A percentile compares a stretch with the other conserved stretches of the same genome.
phyloP scores from a whole-genome alignment of 2,113 vertebrate species.

The Tonatia bakeri region DNA sequence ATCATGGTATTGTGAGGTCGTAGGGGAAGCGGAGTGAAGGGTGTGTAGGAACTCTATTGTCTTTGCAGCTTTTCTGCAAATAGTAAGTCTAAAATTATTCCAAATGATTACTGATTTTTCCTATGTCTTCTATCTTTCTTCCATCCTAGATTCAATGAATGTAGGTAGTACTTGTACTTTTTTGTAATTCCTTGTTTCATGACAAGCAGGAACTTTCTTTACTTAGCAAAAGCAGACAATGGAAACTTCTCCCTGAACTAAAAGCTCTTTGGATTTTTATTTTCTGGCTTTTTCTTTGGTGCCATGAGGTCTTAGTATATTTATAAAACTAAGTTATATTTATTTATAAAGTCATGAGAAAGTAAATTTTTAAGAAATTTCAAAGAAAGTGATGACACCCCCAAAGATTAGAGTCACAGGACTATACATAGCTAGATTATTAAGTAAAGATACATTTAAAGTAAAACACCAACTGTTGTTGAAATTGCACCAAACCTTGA shows the following conservation, averaged over 20 bases:
- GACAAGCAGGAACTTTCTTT: neutral
- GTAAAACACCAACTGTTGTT: slow-evolving; percentile 77
- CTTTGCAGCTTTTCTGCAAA: neutral
- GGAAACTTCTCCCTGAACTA: neutral
- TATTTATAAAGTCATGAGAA: slow-evolving; percentile 66
- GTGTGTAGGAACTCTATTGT: neutral
- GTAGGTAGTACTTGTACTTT: neutral
- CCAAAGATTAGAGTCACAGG: slow-evolving; percentile 74
- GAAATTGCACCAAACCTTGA: slow-evolving; percentile 76
- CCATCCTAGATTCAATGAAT: neutral
- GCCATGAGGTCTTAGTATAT: neutral
- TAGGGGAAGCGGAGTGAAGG: neutral
- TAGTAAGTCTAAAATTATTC: slow-evolving; percentile 17
- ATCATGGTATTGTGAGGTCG: neutral
- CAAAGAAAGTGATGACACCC: slow-evolving; percentile 63
- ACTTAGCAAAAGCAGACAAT: neutral
- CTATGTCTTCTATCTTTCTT: neutral
- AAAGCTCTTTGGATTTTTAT: neutral
- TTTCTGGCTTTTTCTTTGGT: neutral
- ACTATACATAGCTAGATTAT: slow-evolving; percentile 63
- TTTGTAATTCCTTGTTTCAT: neutral
- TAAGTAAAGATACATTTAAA: slow-evolving; percentile 78
- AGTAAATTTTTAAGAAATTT: slow-evolving; percentile 64
- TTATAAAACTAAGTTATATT: slow-evolving; percentile 48
- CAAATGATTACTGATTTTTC: neutral